Percentiles rank a stretch among this genome's conserved stretches.
Evolutionary conservation across 2,888 invertebrate species (phyloP).

Genomic region (Drosophila subquinaria): DNA sequence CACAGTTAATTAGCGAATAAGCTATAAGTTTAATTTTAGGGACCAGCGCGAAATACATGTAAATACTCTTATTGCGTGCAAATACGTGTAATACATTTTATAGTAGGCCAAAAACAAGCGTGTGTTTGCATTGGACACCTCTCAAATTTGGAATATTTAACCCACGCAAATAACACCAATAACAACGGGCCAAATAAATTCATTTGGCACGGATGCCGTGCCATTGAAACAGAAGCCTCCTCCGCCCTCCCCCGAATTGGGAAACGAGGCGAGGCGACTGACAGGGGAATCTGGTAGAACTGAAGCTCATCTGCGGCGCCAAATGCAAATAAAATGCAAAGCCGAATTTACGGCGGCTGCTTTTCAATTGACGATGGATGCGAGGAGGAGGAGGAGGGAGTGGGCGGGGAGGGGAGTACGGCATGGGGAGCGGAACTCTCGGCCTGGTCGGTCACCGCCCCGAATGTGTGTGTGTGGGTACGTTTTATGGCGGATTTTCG

Average conservation of each 20-base stretch:
- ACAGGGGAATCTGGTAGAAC: constrained; percentile 32
- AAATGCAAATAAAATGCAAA: constrained; percentile 74
- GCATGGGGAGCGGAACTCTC: constrained; percentile 28
- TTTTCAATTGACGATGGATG: constrained; percentile 57
- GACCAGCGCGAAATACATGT: neutral
- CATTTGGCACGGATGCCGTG: constrained; percentile 42
- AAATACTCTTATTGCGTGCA: neutral
- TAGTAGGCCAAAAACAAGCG: constrained; percentile 3
- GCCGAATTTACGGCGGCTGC: constrained; percentile 69
- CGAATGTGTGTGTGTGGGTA: constrained; percentile 28
- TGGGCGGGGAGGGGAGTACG: neutral
- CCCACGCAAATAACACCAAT: constrained; percentile 53
- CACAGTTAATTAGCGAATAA: neutral
- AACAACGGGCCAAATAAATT: constrained; percentile 51
- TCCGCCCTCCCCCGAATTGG: neutral
- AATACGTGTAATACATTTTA: constrained; percentile 13
- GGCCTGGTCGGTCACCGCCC: constrained; percentile 6
- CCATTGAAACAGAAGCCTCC: constrained; percentile 55
- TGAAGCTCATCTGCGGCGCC: constrained; percentile 57
- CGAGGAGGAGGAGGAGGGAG: neutral
- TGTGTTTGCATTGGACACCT: constrained; percentile 40
- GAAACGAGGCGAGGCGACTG: neutral
- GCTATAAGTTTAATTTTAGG: neutral
- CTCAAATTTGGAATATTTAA: constrained; percentile 53
- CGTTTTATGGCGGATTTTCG: constrained; percentile 75